Evolutionary conservation across 2,888 invertebrate species (phyloP).

Genomic region (Amphipoea lucens): DNA sequence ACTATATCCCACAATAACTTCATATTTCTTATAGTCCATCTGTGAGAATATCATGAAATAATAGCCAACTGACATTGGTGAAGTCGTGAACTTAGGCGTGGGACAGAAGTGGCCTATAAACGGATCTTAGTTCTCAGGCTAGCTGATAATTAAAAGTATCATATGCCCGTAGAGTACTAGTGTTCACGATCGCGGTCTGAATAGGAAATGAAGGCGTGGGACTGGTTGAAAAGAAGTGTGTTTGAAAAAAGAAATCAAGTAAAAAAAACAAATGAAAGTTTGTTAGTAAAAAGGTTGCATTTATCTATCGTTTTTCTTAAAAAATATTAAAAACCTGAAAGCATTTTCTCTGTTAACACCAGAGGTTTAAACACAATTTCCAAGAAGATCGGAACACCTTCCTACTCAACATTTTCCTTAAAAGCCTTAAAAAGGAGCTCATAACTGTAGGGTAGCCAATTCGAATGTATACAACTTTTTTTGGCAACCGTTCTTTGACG

Average conservation of each 20-base stretch:
- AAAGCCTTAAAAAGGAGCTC: background rate
- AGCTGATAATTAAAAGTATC: slow-evolving; percentile 61
- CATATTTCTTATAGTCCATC: slow-evolving; percentile 41
- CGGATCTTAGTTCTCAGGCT: slow-evolving; percentile 49
- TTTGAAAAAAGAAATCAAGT: background rate
- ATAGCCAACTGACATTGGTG: slow-evolving; percentile 62
- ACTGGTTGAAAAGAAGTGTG: background rate
- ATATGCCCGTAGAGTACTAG: slow-evolving; percentile 28
- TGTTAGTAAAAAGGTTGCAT: background rate
- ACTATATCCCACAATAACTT: slow-evolving; percentile 16
- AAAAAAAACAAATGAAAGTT: background rate
- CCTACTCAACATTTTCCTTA: background rate
- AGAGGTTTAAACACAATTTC: background rate
- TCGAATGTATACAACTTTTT: no score
- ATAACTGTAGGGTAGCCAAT: background rate
- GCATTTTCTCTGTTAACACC: background rate
- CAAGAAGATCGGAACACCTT: background rate
- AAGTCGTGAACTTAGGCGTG: slow-evolving; percentile 61
- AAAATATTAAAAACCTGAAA: background rate
- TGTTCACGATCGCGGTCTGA: slow-evolving; percentile 47
- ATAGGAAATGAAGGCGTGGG: slow-evolving; percentile 45
- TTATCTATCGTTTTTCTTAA: background rate
- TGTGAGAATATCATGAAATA: slow-evolving; percentile 56
- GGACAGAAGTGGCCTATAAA: slow-evolving; percentile 59
- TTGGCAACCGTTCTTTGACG: no score